phyloP scores from a whole-genome alignment of 2,113 vertebrate species.

The Clarias magur region DNA sequence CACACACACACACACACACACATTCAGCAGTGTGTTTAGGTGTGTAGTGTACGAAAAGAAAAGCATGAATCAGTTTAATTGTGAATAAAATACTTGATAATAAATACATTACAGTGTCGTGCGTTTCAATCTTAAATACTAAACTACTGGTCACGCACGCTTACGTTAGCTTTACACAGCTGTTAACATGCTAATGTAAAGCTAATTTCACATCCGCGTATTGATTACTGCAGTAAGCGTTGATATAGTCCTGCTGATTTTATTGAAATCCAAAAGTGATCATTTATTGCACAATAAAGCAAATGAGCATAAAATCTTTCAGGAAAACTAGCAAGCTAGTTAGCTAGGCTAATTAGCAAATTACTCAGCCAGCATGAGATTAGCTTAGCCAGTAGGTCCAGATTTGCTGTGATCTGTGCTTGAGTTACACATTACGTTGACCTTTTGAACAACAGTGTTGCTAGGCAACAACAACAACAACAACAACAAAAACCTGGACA shows the following conservation, averaged over 20 bases:
- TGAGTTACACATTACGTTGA: neutral
- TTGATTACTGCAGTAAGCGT: neutral
- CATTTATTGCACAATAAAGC: neutral
- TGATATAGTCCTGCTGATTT: neutral
- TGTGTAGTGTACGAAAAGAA: neutral
- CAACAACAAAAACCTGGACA: neutral
- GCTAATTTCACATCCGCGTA: neutral
- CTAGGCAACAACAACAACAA: neutral
- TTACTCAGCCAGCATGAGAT: neutral
- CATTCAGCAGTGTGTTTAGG: neutral
- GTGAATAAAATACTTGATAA: neutral
- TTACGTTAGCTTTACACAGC: neutral
- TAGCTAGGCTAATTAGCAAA: neutral
- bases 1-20: neutral
- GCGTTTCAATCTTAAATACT: neutral
- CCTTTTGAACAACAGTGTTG: neutral
- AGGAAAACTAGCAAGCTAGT: neutral
- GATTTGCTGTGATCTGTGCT: too few relatives aligned
- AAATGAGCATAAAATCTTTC: neutral
- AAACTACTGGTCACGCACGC: neutral
- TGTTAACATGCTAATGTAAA: neutral
- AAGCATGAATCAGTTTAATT: neutral
- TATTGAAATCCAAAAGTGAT: neutral
- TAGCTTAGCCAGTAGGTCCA: neutral
- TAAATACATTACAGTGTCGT: neutral